Conservation (phyloP, 2,888 invertebrate species). For the Meliscaeva auricollis region DNA sequence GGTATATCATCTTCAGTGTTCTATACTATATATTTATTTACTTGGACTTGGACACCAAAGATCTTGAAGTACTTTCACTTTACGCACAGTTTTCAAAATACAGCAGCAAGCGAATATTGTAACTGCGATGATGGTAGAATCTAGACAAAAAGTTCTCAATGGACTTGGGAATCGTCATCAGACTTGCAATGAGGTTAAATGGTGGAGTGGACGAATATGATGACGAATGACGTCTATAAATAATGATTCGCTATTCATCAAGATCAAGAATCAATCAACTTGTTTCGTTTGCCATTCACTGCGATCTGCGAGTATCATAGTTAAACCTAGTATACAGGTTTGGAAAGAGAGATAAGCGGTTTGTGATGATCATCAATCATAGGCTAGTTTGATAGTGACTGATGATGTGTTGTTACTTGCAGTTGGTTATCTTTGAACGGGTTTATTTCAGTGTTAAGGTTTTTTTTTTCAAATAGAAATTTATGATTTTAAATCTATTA, state of each 20-base stretch:
- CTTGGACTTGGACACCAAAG: conserved; percentile 18
- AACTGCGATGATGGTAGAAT: conserved; percentile 9
- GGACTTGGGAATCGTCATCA: conserved; percentile 30
- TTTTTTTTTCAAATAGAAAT: conserved; percentile 3
- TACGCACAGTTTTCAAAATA: conserved; percentile 33
- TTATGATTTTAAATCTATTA: neutral
- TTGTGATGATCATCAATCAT: conserved; percentile 36
- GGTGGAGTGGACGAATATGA: conserved; percentile 15
- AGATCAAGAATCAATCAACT: conserved; percentile 45
- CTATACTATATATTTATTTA: conserved; percentile 29
- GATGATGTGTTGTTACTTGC: conserved; percentile 20
- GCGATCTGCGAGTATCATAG: neutral
- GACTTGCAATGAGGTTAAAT: conserved; percentile 12
- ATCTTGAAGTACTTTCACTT: conserved; percentile 62
- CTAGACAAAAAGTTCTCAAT: conserved; percentile 44
- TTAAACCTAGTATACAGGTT: conserved; percentile 1
- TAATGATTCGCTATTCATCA: conserved; percentile 29
- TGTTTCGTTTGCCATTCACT: conserved; percentile 15
- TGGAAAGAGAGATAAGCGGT: conserved; percentile 20
- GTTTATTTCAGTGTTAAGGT: conserved; percentile 5
- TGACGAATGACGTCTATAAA: conserved; percentile 40
- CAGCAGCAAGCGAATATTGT: neutral
- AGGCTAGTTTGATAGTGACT: conserved; percentile 24
- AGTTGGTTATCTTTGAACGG: neutral
- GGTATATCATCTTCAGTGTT: conserved; percentile 27